Percentiles rank a stretch among this genome's conserved stretches.
phyloP scores from a whole-genome alignment of 1,140 invertebrate species.

The Cyrtorhinus lividipennis region DNA sequence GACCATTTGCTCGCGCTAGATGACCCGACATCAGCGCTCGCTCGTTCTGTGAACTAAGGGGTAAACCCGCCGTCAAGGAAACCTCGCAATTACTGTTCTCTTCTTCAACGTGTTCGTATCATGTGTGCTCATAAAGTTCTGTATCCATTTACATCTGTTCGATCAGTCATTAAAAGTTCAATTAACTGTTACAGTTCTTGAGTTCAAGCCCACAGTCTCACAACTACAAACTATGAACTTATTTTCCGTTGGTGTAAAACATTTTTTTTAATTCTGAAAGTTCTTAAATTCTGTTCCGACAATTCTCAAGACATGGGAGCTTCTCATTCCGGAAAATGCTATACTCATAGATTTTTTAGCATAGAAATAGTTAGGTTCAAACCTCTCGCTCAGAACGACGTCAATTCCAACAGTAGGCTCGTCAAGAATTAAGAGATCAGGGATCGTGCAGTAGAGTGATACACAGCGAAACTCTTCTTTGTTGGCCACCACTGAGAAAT shows the following conservation, averaged over 20 bases:
- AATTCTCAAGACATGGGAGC: constrained; percentile 36
- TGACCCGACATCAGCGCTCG: too few relatives aligned
- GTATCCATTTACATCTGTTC: too few relatives aligned
- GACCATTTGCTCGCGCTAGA: too few relatives aligned
- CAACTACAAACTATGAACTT: too few relatives aligned
- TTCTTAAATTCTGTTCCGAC: constrained; percentile 27
- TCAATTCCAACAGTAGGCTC: constrained; percentile 87
- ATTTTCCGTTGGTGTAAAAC: background rate
- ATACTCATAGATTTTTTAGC: background rate
- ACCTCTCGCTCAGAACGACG: constrained; percentile 71
- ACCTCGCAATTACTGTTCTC: too few relatives aligned
- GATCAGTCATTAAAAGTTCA: too few relatives aligned
- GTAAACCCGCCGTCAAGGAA: too few relatives aligned
- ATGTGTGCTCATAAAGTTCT: too few relatives aligned
- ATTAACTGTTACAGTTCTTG: too few relatives aligned
- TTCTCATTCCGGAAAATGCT: background rate
- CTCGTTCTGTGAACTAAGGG: too few relatives aligned
- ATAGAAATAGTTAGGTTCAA: background rate
- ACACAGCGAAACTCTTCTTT: constrained; percentile 70
- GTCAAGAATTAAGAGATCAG: constrained; percentile 73
- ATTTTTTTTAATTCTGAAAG: background rate
- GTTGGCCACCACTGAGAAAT: constrained; percentile 78
- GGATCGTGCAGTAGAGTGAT: constrained; percentile 73
- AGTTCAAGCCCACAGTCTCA: too few relatives aligned
- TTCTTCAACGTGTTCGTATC: too few relatives aligned